Base-by-base conservation (phyloP, 2,888 invertebrate species). In the Rhyacophila evoluta region DNA sequence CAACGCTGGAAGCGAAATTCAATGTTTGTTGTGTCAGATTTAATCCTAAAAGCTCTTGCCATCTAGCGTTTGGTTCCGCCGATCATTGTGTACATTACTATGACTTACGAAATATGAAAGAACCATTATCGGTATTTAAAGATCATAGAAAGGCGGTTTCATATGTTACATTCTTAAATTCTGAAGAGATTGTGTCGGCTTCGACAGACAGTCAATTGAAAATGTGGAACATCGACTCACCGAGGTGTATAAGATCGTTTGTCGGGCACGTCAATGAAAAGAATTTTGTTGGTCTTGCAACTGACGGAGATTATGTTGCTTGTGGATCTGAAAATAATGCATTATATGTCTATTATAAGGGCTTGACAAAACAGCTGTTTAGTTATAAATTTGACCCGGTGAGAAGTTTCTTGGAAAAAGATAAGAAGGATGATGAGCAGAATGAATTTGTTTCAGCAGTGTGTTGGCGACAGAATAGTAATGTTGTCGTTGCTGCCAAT, bases 41-140 rank as follows among this genome's bases (percentile, higher is more conserved):
- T 86, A 95, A 95, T 86, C 96, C 96, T 0, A 89, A 92, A 81
- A 95, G 95, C 82, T 94, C 96, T 0, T 95, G 94, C 86, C 95
- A 97, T 86, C 90, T 98, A 79, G 97, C 97, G 1, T 98, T 97
- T 88, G 98, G 98, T 11, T 97, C 97, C n/a, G 98, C 98, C 27
- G 98, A 98, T 89, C 98, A 98, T 87, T 97, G 96, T 89, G 97
- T 98, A 74, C 97, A 98, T 87, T 97, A 98, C 86, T 98, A 97
- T 87, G 98, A 98, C 89, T 90, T 98, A 83, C 90, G 98, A 38
- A 94, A 96, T 83, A 93, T 95, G 85, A 92, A 94, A 78, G 93
- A 94, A 82, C 94, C 97, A 0, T 89, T 97, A 15, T 92, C 93
- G 78, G 91, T 97, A 10, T 95, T 98, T 86, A 93, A 94, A 84